Base-by-base conservation (phyloP, 2,797 vertebrate species). In the Sebastiscus albofasciatus region DNA sequence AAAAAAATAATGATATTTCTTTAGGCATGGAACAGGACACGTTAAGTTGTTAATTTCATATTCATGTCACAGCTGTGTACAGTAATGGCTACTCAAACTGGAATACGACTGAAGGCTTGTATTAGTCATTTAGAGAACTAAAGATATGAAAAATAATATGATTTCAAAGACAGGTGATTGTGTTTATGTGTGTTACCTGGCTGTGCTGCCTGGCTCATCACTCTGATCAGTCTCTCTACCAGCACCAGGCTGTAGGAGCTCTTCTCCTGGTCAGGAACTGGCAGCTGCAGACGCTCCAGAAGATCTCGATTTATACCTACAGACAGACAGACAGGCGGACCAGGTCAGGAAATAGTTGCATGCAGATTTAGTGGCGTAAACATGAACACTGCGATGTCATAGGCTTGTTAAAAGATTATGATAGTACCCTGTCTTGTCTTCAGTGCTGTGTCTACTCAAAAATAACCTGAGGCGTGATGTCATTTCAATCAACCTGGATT, bases 151-250 rank as follows among this genome's bases (percentile, higher is more conserved):
- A 52, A 52, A 20, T 52, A 20, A n/a, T 10, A 52, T 52, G 49
- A 52, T 52, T 10, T 52, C 49, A 56, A 69, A 55, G 67, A 14
- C 52, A 24, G 49, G 4, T 59, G 34, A 8, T 3, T 2, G 31
- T 8, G 26, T 61, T 29, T 65, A 33, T 13, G 46, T 10, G 52
- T 5, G 33, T 69, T 76, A 99, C 98, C 99, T 96, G 97, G 97
- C 72, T 97, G 97, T 36, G 98, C 95, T 22, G 98, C 97, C 1
- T 95, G 96, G 91, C 95, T 99, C 97, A 98, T 98, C 71, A 98
- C 96, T 77, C 97, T 90, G 89, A 99, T 99, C 22, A 99, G 96
- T 71, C 97, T 94, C 84, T 99, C 98, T 0, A 96, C 96, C 66
- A 99, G 95, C 2, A 98, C 97, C 27, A 97, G 96, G 77, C 98